Base-by-base conservation (phyloP, 1,140 invertebrate genomes). In the Galleria mellonella region DNA sequence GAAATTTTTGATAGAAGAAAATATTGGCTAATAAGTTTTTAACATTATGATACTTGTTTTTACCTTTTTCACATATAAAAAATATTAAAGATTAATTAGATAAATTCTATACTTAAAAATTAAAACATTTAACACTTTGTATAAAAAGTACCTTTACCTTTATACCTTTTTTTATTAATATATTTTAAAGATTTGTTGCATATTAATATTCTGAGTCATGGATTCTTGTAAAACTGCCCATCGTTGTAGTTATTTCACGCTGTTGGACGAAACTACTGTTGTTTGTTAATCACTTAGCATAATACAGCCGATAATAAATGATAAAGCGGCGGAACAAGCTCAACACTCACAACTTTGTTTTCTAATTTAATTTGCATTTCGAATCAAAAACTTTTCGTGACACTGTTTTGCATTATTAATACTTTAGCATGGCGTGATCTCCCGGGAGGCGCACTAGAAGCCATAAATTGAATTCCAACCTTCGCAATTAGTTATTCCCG, bases 381-480 rank as follows among this genome's bases (percentile, higher is more conserved):
- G 68, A 85, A 82, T 82, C 79, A 81, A 82, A 85, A 85, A 85
- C 73, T 85, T 85, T 78, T 55, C 75, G 79, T 83, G 82, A 85
- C 82, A 85, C 82, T 85, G 82, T 85, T 85, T 85, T 85, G 79
- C 82, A 85, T 85, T 85, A 85, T 82, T 85, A 85, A 85, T 83
- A 81, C 77, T 79, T 77, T 72, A 70, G 72, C 68, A 68, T 74
- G 62, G 71, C 71, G 67, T 82, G 78, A 85, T 85, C 74, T 83
- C 78, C 63, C 73, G 59, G 53, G 73, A 76, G 77, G 73, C 74
- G 68, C 60, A 78, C 77, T 78, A 82, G 78, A 75, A 83, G 72
- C 74, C 64, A 85, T 85, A 85, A 85, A 85, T 85, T 83, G 82
- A 83, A 85, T 85, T 81, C 79, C 77, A 82, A 75, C 79, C 73